Evolutionary conservation across 1,140 invertebrate species (phyloP).

Genomic region (Bombus pyrosoma): DNA sequence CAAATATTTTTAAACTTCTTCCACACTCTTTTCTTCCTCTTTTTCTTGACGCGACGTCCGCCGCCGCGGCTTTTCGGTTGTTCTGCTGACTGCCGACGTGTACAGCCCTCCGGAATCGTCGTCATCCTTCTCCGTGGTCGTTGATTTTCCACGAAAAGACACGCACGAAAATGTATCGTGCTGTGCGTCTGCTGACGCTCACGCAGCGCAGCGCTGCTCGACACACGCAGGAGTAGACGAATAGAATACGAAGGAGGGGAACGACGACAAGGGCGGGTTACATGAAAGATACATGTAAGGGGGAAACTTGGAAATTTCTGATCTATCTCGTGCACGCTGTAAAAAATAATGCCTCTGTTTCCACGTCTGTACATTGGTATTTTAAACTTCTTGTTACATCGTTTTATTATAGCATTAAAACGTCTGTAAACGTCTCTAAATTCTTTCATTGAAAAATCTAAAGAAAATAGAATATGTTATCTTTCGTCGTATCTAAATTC

Average conservation of each 20-base stretch:
- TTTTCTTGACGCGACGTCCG: constrained; percentile 11
- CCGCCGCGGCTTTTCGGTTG: constrained; percentile 19
- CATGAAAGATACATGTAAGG: constrained; percentile 36
- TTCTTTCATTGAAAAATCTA: not conserved
- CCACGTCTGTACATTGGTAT: not conserved
- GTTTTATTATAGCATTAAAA: not conserved
- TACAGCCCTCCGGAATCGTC: constrained; percentile 39
- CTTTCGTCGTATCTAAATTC: not conserved
- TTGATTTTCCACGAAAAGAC: constrained; percentile 53
- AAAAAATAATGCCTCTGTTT: constrained; percentile 7
- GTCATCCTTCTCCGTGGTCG: constrained; percentile 33
- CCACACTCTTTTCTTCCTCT: constrained; percentile 7
- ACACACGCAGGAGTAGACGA: constrained; percentile 15
- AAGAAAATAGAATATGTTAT: too few relatives aligned
- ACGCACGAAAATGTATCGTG: constrained; percentile 49
- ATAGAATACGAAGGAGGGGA: constrained; percentile 35
- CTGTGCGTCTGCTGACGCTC: constrained; percentile 39
- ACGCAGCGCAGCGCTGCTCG: constrained; percentile 13
- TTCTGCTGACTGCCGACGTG: constrained; percentile 15
- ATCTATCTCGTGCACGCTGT: not conserved
- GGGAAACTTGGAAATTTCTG: constrained; percentile 33
- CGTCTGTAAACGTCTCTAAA: not conserved
- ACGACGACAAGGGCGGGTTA: constrained; percentile 28
- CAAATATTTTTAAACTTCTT: constrained; percentile 62
- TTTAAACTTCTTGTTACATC: not conserved